A percentile compares a stretch with the other conserved stretches of the same genome.
Conservation (phyloP, 2,797 vertebrate species). For the Premnoplex brunnescens region DNA sequence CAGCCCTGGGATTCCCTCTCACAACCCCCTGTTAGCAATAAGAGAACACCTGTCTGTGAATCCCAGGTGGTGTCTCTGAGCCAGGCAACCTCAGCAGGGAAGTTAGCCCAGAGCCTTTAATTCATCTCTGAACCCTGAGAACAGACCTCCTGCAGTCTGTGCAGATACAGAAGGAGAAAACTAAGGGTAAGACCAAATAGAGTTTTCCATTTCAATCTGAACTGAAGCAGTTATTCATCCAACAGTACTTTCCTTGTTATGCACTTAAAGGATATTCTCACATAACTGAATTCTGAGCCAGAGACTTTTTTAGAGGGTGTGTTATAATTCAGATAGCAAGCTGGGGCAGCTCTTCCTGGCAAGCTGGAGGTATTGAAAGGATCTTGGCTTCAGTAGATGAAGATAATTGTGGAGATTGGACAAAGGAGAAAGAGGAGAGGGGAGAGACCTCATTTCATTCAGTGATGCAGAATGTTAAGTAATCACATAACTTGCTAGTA, state of each 20-base stretch:
- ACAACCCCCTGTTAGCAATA: neutral
- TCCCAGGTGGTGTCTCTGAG: neutral
- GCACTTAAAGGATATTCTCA: neutral
- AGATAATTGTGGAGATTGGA: neutral
- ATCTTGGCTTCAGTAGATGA: slow-evolving; percentile 2
- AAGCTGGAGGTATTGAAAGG: slow-evolving; percentile 36
- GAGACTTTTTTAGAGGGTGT: slow-evolving; percentile 22
- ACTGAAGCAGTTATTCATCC: slow-evolving; percentile 12
- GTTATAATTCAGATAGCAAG: slow-evolving; percentile 44
- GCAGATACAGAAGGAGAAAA: neutral
- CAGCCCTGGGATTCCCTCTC: neutral
- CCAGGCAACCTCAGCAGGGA: neutral
- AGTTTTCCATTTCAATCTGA: slow-evolving; percentile 18
- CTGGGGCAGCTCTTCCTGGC: slow-evolving; percentile 26
- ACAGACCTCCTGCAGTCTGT: neutral
- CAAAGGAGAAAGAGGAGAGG: neutral
- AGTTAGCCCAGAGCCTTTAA: neutral
- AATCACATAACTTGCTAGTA: slow-evolving; percentile 31
- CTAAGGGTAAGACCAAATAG: neutral
- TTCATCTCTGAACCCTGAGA: neutral
- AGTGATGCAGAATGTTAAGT: slow-evolving; percentile 26
- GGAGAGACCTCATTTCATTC: neutral
- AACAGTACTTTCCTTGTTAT: neutral
- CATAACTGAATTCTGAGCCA: neutral
- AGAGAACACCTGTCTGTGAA: neutral